A percentile compares a stretch with the other conserved stretches of the same genome.
Conservation (phyloP, 1,140 invertebrate species). For the Alviniconcha marisindica region DNA sequence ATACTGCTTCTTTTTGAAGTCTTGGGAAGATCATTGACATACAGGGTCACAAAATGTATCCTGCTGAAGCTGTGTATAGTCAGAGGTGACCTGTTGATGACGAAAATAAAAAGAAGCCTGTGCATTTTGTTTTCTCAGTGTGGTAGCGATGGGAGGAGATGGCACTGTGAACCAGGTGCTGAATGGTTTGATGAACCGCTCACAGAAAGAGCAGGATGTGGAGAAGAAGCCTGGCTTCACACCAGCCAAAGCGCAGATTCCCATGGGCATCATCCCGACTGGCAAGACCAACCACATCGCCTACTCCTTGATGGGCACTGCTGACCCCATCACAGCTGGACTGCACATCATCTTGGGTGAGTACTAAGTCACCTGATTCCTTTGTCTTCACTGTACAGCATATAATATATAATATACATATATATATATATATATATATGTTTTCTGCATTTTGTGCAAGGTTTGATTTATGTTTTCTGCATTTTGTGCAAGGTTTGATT, state of each 20-base stretch:
- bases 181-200: conserved; percentile 60
- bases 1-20: no score
- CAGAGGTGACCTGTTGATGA: no score
- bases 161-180: conserved; percentile 69
- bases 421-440: no score
- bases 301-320: conserved; percentile 27
- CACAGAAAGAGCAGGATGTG: conserved; percentile 60
- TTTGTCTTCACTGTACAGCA: not conserved
- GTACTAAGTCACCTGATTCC: no score
- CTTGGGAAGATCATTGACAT: no score
- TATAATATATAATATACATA: no score
- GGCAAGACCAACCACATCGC: conserved; percentile 53
- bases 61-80: no score
- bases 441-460: no score
- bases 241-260: conserved; percentile 53
- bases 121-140: conserved; percentile 54
- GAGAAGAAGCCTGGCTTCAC: conserved; percentile 59
- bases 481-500: not conserved
- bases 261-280: conserved; percentile 70
- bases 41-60: no score
- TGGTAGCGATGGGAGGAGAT: conserved; percentile 71
- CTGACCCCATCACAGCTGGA: conserved; percentile 19
- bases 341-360: conserved; percentile 33
- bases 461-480: no score
- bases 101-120: no score